Percentiles rank a stretch among this genome's conserved stretches.
Conservation (phyloP, 2,888 invertebrate species). For the Noctua janthe region DNA sequence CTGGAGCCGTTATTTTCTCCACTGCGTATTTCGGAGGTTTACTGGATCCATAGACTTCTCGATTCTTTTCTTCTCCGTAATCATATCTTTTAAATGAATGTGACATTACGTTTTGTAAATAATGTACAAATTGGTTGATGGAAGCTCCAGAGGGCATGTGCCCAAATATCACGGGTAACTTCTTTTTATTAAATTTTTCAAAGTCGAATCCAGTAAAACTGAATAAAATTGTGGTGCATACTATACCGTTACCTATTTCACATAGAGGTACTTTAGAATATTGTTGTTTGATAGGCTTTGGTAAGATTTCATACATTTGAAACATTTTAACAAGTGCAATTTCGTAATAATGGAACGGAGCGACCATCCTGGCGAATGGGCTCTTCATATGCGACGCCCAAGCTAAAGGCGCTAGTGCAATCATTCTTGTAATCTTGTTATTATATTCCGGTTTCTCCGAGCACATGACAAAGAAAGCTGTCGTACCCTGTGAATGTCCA, state of each 20-base stretch:
- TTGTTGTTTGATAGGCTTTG: slow-evolving; percentile 29
- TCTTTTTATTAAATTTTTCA: slow-evolving; percentile 59
- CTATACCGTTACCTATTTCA: slow-evolving; percentile 50
- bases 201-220: slow-evolving; percentile 66
- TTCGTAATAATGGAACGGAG: slow-evolving; percentile 49
- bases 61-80: slow-evolving; percentile 63
- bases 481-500: slow-evolving; percentile 94
- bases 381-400: slow-evolving; percentile 85
- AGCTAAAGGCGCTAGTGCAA: slow-evolving; percentile 91
- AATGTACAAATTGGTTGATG: slow-evolving; percentile 79
- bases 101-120: slow-evolving; percentile 66
- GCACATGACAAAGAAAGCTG: slow-evolving; percentile 91
- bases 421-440: slow-evolving; percentile 89
- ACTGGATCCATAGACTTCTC: slow-evolving; percentile 52
- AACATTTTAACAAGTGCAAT: slow-evolving; percentile 38
- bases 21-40: slow-evolving; percentile 66
- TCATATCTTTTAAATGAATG: slow-evolving; percentile 69
- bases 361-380: slow-evolving; percentile 47
- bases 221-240: slow-evolving; percentile 64
- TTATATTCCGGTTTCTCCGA: slow-evolving; percentile 91
- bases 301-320: slow-evolving; percentile 44
- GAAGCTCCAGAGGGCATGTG: slow-evolving; percentile 83
- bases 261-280: slow-evolving; percentile 37
- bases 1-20: slow-evolving; percentile 61
- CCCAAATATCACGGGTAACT: slow-evolving; percentile 55